These are phyloP conservation scores for Galago senegalensis DNA, from an alignment of 2,797 vertebrate genomes.

Conservation along the genomic window DNA sequence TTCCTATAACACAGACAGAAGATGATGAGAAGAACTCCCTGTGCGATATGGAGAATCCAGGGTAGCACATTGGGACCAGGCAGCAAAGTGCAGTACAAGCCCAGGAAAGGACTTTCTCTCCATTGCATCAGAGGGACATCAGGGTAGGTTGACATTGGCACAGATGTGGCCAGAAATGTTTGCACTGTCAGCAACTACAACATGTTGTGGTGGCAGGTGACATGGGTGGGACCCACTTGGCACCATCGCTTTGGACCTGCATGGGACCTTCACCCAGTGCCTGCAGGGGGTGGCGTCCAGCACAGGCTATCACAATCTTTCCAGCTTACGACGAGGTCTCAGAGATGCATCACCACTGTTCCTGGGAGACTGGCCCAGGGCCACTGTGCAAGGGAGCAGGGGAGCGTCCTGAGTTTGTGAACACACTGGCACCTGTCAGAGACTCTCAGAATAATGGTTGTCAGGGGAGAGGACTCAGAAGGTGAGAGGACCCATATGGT, in stretches of 20 bases:
- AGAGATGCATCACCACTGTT: background rate
- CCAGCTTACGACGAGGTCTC: background rate
- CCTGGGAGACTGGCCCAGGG: background rate
- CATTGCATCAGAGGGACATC: background rate
- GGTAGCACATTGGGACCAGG: background rate
- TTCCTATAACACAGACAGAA: background rate
- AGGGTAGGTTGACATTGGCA: background rate
- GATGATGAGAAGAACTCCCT: background rate
- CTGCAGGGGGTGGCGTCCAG: too few species aligned
- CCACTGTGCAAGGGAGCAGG: background rate
- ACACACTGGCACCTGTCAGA: background rate
- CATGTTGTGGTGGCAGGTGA: background rate
- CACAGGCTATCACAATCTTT: fast-evolving
- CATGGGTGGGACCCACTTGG: background rate
- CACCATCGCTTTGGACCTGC: background rate
- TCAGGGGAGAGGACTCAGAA: background rate
- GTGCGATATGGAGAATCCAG: background rate
- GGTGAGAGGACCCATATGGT: background rate
- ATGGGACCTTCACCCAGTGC: background rate
- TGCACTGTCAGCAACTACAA: background rate
- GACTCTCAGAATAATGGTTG: background rate
- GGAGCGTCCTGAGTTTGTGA: background rate
- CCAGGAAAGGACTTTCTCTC: background rate
- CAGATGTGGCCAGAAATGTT: background rate
- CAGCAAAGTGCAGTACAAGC: background rate